phyloP scores from a whole-genome alignment of 2,888 invertebrate species.

The Leptinotarsa rubiginosa region DNA sequence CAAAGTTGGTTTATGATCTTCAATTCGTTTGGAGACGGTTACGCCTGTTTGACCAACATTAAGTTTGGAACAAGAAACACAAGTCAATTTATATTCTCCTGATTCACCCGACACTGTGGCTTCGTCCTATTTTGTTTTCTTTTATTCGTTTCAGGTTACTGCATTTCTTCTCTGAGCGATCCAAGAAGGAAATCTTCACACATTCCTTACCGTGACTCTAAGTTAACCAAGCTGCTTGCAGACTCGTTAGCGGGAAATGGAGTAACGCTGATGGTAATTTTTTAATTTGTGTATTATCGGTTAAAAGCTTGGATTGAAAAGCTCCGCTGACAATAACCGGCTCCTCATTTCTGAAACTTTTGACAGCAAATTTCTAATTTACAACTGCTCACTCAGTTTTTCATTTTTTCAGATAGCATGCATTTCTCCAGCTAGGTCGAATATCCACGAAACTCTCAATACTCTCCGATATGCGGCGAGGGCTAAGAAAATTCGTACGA shows the following conservation, averaged over 20 bases:
- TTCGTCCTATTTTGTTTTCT: too few relatives aligned
- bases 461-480: constrained; percentile 92
- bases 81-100: too few relatives aligned
- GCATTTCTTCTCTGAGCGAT: constrained; percentile 92
- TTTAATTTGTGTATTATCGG: neutral
- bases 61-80: too few relatives aligned
- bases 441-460: constrained; percentile 88
- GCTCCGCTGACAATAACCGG: too few relatives aligned
- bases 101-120: too few relatives aligned
- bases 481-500: constrained; percentile 92
- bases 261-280: constrained; percentile 88
- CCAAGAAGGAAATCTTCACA: constrained; percentile 83
- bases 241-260: constrained; percentile 95
- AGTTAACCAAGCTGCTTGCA: constrained; percentile 91
- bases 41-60: too few relatives aligned
- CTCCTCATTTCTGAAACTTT: too few relatives aligned
- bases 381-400: too few relatives aligned
- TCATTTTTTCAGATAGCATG: constrained; percentile 84
- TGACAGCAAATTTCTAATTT: too few relatives aligned
- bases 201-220: constrained; percentile 94
- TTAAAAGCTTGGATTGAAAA: too few relatives aligned
- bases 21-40: too few relatives aligned
- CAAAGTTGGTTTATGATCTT: too few relatives aligned
- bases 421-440: constrained; percentile 89
- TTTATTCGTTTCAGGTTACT: constrained; percentile 79